Base-by-base conservation (phyloP, 2,888 invertebrate species). In the Sphaerophoria taeniata region DNA sequence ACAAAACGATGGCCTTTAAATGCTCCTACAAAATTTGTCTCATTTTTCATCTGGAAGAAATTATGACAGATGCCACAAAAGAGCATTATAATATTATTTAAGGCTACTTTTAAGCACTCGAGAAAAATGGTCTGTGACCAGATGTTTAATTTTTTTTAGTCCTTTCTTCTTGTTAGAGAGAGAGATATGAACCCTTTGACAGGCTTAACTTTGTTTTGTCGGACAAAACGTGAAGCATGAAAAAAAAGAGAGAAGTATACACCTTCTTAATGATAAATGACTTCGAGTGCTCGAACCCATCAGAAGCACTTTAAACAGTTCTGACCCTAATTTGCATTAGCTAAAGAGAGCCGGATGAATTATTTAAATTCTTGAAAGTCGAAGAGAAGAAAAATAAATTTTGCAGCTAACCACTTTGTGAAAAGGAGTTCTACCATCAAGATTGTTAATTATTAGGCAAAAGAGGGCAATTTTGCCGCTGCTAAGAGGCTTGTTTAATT, bases 261-360 rank as follows among this genome's bases (percentile, higher is more conserved):
- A 49, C 49, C 34, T 49, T 12, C 36, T 49, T 34, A 65, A 65
- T 34, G 63, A 65, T 49, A 47, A 65, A 65, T 49, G 49, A 49
- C 5, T 6, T 34, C 16, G n/a, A n/a, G n/a, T n/a, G n/a, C n/a
- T n/a, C 34, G 11, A 47, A 5, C 14, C 63, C 33, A 45, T 45
- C 0, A 60, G 39, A 31, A 34, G 36, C 36, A 49, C 49, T 65
- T 49, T 16, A 34, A 16, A 47, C 14, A 16, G 34, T 11, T 63
- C 9, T 47, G 63, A 63, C 63, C 47, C 63, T 63, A n/a, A 47
- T 63, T 63, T 63, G 63, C 63, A 65, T 65, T n/a, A 34, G 49
- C 34, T 12, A 34, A 49, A 14, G 6, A n/a, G n/a, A n/a, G n/a
- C n/a, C n/a, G 34, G 12, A 65, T 65, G 49, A 65, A 65, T 36